A percentile compares a stretch with the other conserved stretches of the same genome.
These are phyloP conservation scores for Dunckerocampus dactyliophorus DNA, from an alignment of 2,113 vertebrate species.

Conservation along the genomic window DNA sequence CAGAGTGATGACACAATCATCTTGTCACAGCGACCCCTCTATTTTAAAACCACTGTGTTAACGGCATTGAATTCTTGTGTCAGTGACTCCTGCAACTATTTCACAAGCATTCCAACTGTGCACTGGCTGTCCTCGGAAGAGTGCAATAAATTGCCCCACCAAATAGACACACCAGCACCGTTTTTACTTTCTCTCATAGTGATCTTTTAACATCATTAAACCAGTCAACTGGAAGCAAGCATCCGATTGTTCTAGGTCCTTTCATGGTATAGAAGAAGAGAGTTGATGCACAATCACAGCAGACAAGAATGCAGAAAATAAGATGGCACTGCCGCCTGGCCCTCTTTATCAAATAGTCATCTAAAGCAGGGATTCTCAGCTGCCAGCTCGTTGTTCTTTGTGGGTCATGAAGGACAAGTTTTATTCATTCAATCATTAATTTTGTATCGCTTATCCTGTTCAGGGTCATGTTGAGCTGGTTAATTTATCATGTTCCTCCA, in stretches of 20 bases:
- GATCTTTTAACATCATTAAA: slow-evolving; percentile 31
- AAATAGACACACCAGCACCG: slow-evolving; percentile 31
- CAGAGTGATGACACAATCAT: slow-evolving; percentile 27
- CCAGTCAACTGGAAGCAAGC: slow-evolving; percentile 6
- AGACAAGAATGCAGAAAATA: slow-evolving; percentile 22
- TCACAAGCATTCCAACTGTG: slow-evolving; percentile 59
- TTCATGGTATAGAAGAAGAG: slow-evolving; percentile 27
- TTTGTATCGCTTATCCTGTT: too few relatives aligned
- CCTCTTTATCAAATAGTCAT: slow-evolving; percentile 3
- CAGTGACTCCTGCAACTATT: slow-evolving; percentile 53
- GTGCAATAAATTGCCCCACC: slow-evolving; percentile 34
- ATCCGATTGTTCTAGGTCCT: slow-evolving; percentile 18
- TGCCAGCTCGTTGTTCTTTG: not conserved
- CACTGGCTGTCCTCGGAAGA: slow-evolving; percentile 36
- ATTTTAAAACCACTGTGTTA: slow-evolving; percentile 47
- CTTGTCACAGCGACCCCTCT: slow-evolving; percentile 28
- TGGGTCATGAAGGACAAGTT: too few relatives aligned
- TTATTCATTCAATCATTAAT: too few relatives aligned
- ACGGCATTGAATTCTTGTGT: slow-evolving; percentile 35
- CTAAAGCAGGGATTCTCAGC: not conserved
- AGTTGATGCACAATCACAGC: slow-evolving; percentile 8
- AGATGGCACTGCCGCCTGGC: slow-evolving; percentile 16
- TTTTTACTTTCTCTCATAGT: slow-evolving; percentile 25
- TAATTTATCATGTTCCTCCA: too few relatives aligned
- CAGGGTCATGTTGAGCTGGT: too few relatives aligned